phyloP scores from a whole-genome alignment of 2,888 invertebrate species.

The Cataglyphis albicans region DNA sequence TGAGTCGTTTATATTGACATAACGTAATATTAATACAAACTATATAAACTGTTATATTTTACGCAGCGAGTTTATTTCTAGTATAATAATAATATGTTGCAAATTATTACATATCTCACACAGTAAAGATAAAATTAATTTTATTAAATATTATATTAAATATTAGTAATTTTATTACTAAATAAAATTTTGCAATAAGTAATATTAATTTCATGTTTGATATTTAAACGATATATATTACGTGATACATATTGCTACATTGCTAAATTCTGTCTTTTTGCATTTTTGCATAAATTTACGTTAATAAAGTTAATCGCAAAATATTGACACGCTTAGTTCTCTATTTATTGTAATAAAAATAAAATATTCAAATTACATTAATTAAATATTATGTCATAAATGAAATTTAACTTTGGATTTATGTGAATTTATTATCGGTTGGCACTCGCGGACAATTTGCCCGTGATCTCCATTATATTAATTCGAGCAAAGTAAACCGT shows the following conservation, averaged over 20 bases:
- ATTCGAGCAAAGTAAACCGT: not conserved
- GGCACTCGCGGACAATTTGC: not conserved
- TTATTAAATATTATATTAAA: not conserved
- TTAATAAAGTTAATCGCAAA: not conserved
- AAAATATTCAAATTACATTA: not conserved
- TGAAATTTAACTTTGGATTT: not conserved
- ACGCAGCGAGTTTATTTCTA: not conserved
- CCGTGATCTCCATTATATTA: not conserved
- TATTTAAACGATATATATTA: not conserved
- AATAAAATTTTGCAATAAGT: not conserved
- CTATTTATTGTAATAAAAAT: not conserved
- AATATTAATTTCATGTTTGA: constrained; percentile 9
- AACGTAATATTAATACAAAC: not conserved
- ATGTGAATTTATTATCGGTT: not conserved
- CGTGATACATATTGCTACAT: not conserved
- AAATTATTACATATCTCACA: not conserved
- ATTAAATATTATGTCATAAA: not conserved
- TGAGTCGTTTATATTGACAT: not conserved
- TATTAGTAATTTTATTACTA: not conserved
- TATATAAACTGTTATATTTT: not conserved
- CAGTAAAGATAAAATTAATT: not conserved
- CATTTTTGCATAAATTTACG: not conserved
- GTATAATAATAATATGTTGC: not conserved
- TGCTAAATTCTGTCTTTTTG: not conserved
- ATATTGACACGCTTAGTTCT: not conserved